Conservation (phyloP, 1,140 invertebrate species). For the Drosophila lini region DNA sequence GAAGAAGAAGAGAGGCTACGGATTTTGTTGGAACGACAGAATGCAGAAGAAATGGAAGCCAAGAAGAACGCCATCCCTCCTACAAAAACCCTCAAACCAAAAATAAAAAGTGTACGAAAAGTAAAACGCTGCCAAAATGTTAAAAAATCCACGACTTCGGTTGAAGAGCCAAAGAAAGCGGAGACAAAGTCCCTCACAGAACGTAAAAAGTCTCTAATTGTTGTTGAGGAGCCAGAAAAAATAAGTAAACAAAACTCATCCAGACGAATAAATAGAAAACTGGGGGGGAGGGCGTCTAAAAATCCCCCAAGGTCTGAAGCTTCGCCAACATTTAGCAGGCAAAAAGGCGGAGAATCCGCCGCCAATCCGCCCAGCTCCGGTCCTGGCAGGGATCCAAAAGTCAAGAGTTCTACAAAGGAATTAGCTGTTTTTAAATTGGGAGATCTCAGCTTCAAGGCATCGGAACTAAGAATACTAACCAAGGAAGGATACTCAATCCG, state of each 20-base stretch:
- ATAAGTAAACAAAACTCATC: neutral
- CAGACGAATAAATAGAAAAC: neutral
- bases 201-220: neutral
- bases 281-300: too few relatives aligned
- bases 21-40: slow-evolving; percentile 2
- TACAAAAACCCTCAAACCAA: neutral
- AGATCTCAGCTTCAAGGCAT: neutral
- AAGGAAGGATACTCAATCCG: neutral
- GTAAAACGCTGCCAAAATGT: neutral
- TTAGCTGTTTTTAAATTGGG: neutral
- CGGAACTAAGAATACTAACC: neutral
- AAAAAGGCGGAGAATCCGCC: neutral
- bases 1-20: slow-evolving; percentile 53
- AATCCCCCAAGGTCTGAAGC: neutral
- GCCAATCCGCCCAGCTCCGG: neutral
- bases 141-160: neutral
- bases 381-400: neutral
- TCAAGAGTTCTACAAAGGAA: neutral
- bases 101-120: neutral
- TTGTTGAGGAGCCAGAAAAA: neutral
- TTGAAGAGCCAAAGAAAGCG: too few relatives aligned
- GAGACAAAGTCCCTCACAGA: neutral
- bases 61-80: neutral
- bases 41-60: neutral
- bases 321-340: neutral